These are phyloP conservation scores for Pseudomyrmex pallidus DNA, from an alignment of 1,140 invertebrate species.

Conservation along the genomic window DNA sequence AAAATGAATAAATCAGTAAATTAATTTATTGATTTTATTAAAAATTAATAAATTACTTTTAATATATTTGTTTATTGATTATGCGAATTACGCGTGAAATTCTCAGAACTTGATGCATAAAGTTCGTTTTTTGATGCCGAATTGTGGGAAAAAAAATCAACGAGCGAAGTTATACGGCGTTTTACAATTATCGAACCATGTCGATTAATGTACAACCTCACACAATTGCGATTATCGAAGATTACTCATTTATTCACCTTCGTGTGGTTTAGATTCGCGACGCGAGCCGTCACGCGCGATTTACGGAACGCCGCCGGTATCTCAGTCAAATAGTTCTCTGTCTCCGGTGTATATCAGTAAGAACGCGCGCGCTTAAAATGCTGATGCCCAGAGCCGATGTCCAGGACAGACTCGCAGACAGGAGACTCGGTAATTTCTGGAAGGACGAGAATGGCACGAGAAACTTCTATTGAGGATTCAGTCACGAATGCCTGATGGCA, in stretches of 20 bases:
- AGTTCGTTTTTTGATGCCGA: too few relatives aligned
- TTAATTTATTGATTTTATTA: too few relatives aligned
- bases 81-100: too few relatives aligned
- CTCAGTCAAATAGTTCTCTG: constrained; percentile 25
- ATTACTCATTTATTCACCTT: too few relatives aligned
- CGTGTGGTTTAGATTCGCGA: too few relatives aligned
- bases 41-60: too few relatives aligned
- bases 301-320: constrained; percentile 4
- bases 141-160: background rate
- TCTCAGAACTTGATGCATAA: too few relatives aligned
- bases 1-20: too few relatives aligned
- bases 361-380: constrained; percentile 46
- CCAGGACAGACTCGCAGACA: constrained; percentile 15
- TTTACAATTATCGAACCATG: background rate
- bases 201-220: background rate
- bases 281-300: background rate
- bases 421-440: constrained; percentile 71
- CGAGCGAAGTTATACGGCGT: background rate
- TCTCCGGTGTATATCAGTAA: constrained; percentile 10
- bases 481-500: constrained; percentile 68
- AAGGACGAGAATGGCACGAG: constrained; percentile 68
- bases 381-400: constrained; percentile 27
- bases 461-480: constrained; percentile 63
- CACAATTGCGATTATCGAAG: background rate
- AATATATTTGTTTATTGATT: too few relatives aligned